Evolutionary conservation across 2,888 invertebrate species (phyloP).

Genomic region (Axea sp.): DNA sequence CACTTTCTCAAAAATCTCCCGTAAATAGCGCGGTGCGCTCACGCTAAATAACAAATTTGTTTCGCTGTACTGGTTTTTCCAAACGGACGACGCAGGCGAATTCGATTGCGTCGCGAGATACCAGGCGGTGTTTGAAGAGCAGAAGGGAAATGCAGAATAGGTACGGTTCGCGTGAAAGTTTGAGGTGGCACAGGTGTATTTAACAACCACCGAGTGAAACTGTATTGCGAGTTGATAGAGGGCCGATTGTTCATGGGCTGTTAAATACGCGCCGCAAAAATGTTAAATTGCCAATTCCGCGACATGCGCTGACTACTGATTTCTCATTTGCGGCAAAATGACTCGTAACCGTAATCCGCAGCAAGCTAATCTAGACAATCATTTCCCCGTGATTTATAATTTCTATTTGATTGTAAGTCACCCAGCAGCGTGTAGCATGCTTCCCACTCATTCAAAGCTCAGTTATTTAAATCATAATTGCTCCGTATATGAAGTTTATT

Average conservation of each 20-base stretch:
- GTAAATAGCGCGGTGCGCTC: background rate
- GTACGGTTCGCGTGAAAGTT: slow-evolving; percentile 51
- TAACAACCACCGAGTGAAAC: slow-evolving; percentile 47
- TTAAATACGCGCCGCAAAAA: slow-evolving; percentile 43
- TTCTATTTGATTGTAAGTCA: slow-evolving; percentile 23
- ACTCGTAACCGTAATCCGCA: slow-evolving; percentile 26
- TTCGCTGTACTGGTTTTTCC: slow-evolving; percentile 25
- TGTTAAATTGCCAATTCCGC: slow-evolving; percentile 36
- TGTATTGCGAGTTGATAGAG: slow-evolving; percentile 33
- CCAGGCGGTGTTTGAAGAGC: background rate
- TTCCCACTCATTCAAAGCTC: slow-evolving; percentile 9
- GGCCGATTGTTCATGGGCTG: slow-evolving; percentile 58
- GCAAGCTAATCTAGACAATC: slow-evolving; percentile 11
- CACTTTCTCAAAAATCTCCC: slow-evolving; percentile 31
- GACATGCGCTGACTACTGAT: slow-evolving; percentile 38
- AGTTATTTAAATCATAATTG: slow-evolving; percentile 8
- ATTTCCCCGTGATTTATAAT: slow-evolving; percentile 26
- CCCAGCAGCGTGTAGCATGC: background rate
- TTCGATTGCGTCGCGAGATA: slow-evolving; percentile 18
- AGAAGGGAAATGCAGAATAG: slow-evolving; percentile 24
- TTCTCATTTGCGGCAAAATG: slow-evolving; percentile 36
- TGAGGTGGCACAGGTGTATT: slow-evolving; percentile 45
- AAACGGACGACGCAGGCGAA: slow-evolving; percentile 6
- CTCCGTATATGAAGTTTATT: no score
- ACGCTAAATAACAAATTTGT: slow-evolving; percentile 22